Base-by-base conservation (phyloP, 1,140 invertebrate genomes). In the Pygmarrhopalites habei region DNA sequence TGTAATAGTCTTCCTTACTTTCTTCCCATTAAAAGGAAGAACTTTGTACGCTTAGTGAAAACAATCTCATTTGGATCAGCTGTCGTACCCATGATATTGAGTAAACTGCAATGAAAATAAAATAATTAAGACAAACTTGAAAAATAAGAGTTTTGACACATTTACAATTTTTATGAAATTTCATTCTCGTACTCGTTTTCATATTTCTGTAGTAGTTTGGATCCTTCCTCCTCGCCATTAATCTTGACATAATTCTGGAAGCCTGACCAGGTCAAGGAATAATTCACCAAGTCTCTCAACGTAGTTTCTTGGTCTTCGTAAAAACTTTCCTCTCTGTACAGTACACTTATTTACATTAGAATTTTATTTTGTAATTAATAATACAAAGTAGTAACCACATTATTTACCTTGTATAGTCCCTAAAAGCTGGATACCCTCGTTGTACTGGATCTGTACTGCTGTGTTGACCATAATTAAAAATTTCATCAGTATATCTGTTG, bases 281-380 rank as follows among this genome's bases (percentile, higher is more conserved):
- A 69, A 2, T 57, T 58, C 4, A 53, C 32, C 5, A 65, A 21
- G 21, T 69, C 67, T 28, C 21, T 17, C 2, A 69, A 52, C 5
- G 4, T 65, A 1, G 60, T 63, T 52, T 62, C 60, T 29, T 25
- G 58, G 19, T 69, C 67, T 19, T 69, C 60, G 23, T 65, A 65
- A 52, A 59, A 65, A 15, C 41, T 47, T n/a, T 69, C 67, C n/a
- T 69, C 64, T 41, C 67, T 69, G 32, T 35, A 35, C n/a, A n/a
- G n/a, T n/a, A n/a, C n/a, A n/a, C n/a, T n/a, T n/a, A n/a, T n/a
- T n/a, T n/a, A n/a, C n/a, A n/a, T n/a, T n/a, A n/a, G n/a, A n/a
- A n/a, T n/a, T n/a, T n/a, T n/a, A n/a, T n/a, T n/a, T n/a, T n/a
- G n/a, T n/a, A n/a, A n/a, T n/a, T n/a, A n/a, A n/a, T n/a, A n/a